A percentile compares a stretch with the other conserved stretches of the same genome.
These are phyloP conservation scores for Heterotis niloticus DNA, from an alignment of 2,113 vertebrate genomes.

Conservation along the genomic window DNA sequence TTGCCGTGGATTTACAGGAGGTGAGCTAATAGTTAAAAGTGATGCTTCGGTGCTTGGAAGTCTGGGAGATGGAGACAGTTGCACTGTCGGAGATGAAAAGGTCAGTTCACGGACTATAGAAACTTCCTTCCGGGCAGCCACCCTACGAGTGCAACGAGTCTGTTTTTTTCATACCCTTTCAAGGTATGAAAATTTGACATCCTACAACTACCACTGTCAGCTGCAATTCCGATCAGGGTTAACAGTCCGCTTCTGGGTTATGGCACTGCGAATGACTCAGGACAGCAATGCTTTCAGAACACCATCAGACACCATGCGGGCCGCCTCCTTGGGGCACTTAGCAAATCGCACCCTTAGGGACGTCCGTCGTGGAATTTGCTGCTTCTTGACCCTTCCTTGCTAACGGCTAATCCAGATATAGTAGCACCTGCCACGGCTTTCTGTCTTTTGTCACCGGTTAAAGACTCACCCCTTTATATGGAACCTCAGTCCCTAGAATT, in stretches of 20 bases:
- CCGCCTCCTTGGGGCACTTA: neutral
- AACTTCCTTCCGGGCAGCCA: neutral
- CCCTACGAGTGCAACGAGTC: neutral
- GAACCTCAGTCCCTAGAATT: constrained; percentile 15
- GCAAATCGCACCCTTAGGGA: neutral
- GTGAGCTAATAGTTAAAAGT: no score
- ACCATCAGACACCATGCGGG: neutral
- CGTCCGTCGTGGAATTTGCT: neutral
- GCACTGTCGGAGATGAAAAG: neutral
- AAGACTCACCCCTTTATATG: constrained; percentile 9
- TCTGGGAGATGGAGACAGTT: neutral
- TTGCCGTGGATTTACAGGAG: no score
- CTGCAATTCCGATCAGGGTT: neutral
- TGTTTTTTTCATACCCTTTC: neutral
- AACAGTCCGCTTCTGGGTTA: no score
- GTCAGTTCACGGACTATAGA: neutral
- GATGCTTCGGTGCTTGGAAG: neutral
- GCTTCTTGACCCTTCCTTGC: neutral
- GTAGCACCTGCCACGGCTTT: neutral
- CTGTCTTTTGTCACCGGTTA: constrained; percentile 10
- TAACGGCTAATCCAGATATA: constrained; percentile 8
- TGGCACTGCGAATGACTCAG: no score
- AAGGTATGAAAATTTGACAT: neutral
- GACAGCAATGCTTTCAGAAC: neutral
- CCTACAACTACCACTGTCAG: neutral